Base-by-base conservation (phyloP, 2,797 vertebrate genomes). In the Falco concolor region DNA sequence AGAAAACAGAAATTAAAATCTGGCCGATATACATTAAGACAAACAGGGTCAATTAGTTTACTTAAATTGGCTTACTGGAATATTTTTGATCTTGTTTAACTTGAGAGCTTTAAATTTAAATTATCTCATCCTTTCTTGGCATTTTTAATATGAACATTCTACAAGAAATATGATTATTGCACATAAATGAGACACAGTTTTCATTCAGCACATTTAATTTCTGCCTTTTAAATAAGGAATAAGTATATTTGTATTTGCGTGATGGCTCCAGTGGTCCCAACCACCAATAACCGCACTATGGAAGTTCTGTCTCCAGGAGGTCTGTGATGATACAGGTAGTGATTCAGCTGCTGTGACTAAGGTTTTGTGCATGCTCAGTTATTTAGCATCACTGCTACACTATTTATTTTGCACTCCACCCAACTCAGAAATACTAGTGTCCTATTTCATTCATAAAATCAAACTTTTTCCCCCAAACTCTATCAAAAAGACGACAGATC, bases 41-140 rank as follows among this genome's bases (percentile, higher is more conserved):
- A 96, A 95, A 94, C 57, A 93, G 59, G 81, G 86, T 82, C 87
- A 90, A 95, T 94, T 61, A 84, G 44, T 84, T 94, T 86, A 79
- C 70, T 88, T 92, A 88, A 93, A 90, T 76, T 83, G 83, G 78
- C 65, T 95, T 92, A 89, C 81, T 53, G 89, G 77, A 84, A 79
- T n/a, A 52, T 87, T 95, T 96, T 92, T 89, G 61, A 57, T 90
- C 87, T 78, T 94, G 80, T 91, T 94, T 96, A 94, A 95, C 85
- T 93, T 74, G 60, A 93, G 81, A 87, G 60, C 49, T 93, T 93
- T 84, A 88, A 56, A 92, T 95, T 88, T 80, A 95, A 95, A 95
- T 45, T 7, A 82, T 65, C 65, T 86, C 95, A 88, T 84, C 23
- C 14, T 36, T 87, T 85, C 76, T 44, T 40, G 42, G 36, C 67